A percentile compares a stretch with the other conserved stretches of the same genome.
Evolutionary conservation across 2,797 vertebrate genomes (phyloP).

Genomic region (Iguana delicatissima): DNA sequence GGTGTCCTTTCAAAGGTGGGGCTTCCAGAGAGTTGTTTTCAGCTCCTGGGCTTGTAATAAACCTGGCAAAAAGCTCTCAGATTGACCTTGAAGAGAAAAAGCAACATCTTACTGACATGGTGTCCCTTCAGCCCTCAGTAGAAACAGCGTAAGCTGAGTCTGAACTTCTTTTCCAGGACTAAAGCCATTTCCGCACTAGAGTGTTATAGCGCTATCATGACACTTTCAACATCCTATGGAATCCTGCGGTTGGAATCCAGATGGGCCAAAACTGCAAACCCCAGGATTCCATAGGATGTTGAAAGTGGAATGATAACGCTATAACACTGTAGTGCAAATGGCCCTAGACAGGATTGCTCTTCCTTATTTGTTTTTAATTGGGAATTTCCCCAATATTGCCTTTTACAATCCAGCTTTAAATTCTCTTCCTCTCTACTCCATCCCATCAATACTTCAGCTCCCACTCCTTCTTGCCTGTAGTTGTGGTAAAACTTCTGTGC

Average conservation of each 20-base stretch:
- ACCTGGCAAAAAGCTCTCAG: no score
- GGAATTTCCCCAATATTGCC: neutral
- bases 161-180: neutral
- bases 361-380: neutral
- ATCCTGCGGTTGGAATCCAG: no score
- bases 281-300: no score
- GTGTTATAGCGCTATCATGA: no score
- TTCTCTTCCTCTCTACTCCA: neutral
- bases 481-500: no score
- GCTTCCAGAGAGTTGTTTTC: neutral
- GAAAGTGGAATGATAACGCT: no score
- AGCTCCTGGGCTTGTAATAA: neutral
- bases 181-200: no score
- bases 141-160: no score
- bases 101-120: neutral
- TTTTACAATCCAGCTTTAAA: neutral
- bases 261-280: no score
- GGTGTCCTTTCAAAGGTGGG: neutral
- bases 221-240: no score
- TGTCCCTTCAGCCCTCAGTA: no score
- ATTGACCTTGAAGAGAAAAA: neutral
- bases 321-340: no score
- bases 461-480: neutral
- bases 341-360: neutral
- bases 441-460: neutral